Conservation (phyloP, 2,888 invertebrate species). For the Habrosyne pyritoides region DNA sequence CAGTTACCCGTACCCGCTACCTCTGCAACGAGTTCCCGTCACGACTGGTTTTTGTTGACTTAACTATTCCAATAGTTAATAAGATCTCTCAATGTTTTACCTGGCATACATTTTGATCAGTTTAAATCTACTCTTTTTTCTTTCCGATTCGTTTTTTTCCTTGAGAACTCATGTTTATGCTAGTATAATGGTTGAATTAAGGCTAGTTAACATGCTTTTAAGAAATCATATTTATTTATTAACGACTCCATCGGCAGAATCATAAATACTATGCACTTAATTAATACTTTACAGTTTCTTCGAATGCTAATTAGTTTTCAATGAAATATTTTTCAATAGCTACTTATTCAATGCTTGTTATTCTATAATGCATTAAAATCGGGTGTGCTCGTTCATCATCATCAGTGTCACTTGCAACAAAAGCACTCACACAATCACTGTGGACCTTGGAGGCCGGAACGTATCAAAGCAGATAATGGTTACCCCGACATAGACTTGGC, state of each 20-base stretch:
- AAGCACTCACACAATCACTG: conserved; percentile 41
- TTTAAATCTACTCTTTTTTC: not conserved
- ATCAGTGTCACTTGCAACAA: conserved; percentile 32
- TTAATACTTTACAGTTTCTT: conserved; percentile 22
- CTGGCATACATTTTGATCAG: conserved; percentile 24
- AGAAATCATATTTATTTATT: not conserved
- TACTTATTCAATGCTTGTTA: conserved; percentile 6
- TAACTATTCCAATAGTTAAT: conserved; percentile 33
- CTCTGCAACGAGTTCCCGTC: conserved; percentile 36
- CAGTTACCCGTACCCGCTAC: conserved; percentile 36
- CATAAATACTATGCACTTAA: conserved; percentile 22
- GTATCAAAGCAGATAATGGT: conserved; percentile 39
- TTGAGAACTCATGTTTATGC: not conserved
- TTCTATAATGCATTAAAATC: not conserved
- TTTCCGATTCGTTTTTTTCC: too few relatives aligned
- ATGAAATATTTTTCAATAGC: not conserved
- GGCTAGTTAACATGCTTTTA: not conserved
- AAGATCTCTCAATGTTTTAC: conserved; percentile 38
- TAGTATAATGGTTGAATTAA: not conserved
- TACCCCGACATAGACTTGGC: conserved; percentile 29
- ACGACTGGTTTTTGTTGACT: conserved; percentile 46
- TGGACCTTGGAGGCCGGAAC: conserved; percentile 41
- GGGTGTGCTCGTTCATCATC: conserved; percentile 21
- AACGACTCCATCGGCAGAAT: not conserved
- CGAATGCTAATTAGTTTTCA: conserved; percentile 23